Conservation (phyloP, 2,797 vertebrate genomes). For the Hephaestus fuliginosus region DNA sequence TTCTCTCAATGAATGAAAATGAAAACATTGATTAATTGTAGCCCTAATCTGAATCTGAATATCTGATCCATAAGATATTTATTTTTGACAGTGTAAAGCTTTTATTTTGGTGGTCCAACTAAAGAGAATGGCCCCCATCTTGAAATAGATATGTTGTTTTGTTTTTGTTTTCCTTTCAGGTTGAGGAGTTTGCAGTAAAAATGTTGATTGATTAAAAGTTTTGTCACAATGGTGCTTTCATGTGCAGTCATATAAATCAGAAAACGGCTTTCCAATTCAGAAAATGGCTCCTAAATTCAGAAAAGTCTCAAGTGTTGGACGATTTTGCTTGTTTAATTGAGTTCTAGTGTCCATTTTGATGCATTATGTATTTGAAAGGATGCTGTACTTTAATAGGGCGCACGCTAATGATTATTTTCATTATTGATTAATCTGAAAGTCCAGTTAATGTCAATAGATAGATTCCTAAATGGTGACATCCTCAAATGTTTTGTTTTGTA, state of each 20-base stretch:
- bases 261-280: neutral
- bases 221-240: neutral
- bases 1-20: neutral
- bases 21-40: neutral
- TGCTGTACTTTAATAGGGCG: neutral
- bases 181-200: no score
- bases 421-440: neutral
- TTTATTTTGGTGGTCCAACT: neutral
- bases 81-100: neutral
- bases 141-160: neutral
- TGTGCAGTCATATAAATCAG: neutral
- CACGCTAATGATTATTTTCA: neutral
- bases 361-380: neutral
- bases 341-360: neutral
- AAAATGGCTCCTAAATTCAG: neutral
- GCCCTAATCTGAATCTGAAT: neutral
- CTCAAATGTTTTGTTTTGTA: neutral
- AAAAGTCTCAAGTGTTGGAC: no score
- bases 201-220: neutral
- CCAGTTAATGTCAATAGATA: neutral
- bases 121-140: neutral
- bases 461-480: neutral
- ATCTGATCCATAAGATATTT: neutral
- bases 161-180: neutral
- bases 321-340: no score